Evolutionary conservation across 2,888 invertebrate species (phyloP).

Genomic region (Ophion costatus): DNA sequence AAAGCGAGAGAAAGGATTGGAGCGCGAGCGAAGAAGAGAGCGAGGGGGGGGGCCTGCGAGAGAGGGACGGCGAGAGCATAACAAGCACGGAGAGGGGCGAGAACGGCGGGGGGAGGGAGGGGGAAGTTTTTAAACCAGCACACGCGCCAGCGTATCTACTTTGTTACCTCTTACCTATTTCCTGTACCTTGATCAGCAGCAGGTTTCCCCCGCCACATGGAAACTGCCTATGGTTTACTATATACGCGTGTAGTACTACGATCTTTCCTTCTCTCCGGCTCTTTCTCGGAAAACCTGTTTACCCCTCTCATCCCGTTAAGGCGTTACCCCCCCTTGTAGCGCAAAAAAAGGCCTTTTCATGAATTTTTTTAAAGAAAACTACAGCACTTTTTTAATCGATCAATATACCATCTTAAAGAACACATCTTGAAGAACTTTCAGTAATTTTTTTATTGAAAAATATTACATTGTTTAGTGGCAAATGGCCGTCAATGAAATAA

Average conservation of each 20-base stretch:
- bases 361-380: too few species aligned
- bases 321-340: too few species aligned
- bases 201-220: constrained; percentile 45
- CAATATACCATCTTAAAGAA: too few species aligned
- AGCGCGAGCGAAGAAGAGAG: neutral
- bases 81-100: too few species aligned
- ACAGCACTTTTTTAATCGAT: too few species aligned
- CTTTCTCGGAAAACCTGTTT: constrained; percentile 65
- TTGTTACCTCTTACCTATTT: constrained; percentile 58
- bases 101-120: neutral
- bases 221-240: constrained; percentile 49
- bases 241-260: constrained; percentile 58
- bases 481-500: too few species aligned
- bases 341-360: too few species aligned
- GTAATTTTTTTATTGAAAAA: too few species aligned
- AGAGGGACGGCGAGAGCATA: too few species aligned
- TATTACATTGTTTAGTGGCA: too few species aligned
- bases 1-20: neutral
- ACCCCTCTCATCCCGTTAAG: constrained; percentile 52
- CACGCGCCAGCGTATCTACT: constrained; percentile 72
- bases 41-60: neutral
- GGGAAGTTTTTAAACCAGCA: constrained; percentile 62
- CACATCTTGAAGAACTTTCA: too few species aligned
- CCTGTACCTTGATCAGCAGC: constrained; percentile 43
- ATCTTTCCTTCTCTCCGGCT: constrained; percentile 60